Evolutionary conservation across 2,888 invertebrate genomes (phyloP), one percentile per base, ranked within the genome.

Genomic region (Harmothoe impar): DNA sequence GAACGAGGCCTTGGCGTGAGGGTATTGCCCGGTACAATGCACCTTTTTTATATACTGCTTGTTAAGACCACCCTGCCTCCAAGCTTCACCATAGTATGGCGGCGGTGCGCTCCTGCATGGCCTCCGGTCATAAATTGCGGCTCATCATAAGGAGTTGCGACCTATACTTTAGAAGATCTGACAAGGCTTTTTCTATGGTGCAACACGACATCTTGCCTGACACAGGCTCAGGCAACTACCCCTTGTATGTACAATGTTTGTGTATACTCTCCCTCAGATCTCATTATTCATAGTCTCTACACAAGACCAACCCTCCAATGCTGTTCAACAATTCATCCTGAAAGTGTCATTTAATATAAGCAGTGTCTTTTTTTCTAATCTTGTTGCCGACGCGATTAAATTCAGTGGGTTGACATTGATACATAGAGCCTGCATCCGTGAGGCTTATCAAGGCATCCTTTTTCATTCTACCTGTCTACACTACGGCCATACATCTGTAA

Each of bases 1-100:
- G 31, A 72, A 72, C 68, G 72, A 72, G 72, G 25, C 72, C 31
- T 72, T 72, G 29, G 25, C 72, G 72, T 72, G 72, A 72, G 72
- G 72, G 25, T 29, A 3, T 72, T 72, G 72, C 72, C 72, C 25
- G 72, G 0, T 72, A 29, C 72, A 72, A 72, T 15, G 72, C 12
- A 29, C 29, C 15, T 17, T 72, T 72, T 72, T 72, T 72, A 72
- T 25, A 72, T 29, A 72, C 72, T 72, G 29, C 72, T 72, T 72
- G 72, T 29, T 29, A 72, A 29, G 25, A 25, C 20, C 29, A 3
- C 62, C n/a, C 62, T n/a, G 20, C 20, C 62, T 15, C 62, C 62
- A 62, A 15, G 20, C 62, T 5, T 5, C 62, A 43, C 62, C 20
- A 62, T 3, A n/a, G 3, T 20, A 62, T 15, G 15, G 20, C 23